Base-by-base conservation (phyloP, 2,888 invertebrate genomes). In the Lochmaea crataegi region DNA sequence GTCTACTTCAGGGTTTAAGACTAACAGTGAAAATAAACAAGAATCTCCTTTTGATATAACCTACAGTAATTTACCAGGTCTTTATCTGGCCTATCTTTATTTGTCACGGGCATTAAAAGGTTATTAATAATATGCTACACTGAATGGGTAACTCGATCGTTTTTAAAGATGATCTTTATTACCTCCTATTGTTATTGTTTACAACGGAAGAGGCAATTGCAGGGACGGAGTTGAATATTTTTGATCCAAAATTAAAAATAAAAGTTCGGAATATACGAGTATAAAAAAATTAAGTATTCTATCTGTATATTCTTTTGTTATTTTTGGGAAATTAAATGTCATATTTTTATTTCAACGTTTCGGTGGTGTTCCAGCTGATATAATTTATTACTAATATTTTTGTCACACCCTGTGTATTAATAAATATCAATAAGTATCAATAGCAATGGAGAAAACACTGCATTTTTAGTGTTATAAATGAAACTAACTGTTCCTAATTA, bases 91-190 rank as follows among this genome's bases (percentile, higher is more conserved):
- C 42, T 42, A 67, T 58, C 67, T 67, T 38, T 16, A 67, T 67
- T 67, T 58, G 67, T 67, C 58, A 42, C 51, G 45, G 42, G 45
- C 26, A 67, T 67, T 67, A 67, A 66, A 56, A 42, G 16, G 38
- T 68, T 60, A 68, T 60, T 68, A 68, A 60, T 68, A 68, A 68
- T 16, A 48, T 16, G 32, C 16, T 58, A 32, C 51, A 22, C 18
- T 68, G 38, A 60, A 68, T 48, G 41, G 60, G 68, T 45, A 68
- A 68, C 48, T 48, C 48, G 48, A 68, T 68, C 60, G 56, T 60
- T 38, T 68, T 61, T 60, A n/a, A 60, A 61, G 68, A 67, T 67
- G 67, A 68, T 68, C 45, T 60, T 32, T 32, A 32, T 60, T 60
- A 38, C 11, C n/a, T 16, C n/a, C 60, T 68, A 60, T 68, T 60